Conservation (phyloP, 2,888 invertebrate species). For the Yponomeuta malinellus region DNA sequence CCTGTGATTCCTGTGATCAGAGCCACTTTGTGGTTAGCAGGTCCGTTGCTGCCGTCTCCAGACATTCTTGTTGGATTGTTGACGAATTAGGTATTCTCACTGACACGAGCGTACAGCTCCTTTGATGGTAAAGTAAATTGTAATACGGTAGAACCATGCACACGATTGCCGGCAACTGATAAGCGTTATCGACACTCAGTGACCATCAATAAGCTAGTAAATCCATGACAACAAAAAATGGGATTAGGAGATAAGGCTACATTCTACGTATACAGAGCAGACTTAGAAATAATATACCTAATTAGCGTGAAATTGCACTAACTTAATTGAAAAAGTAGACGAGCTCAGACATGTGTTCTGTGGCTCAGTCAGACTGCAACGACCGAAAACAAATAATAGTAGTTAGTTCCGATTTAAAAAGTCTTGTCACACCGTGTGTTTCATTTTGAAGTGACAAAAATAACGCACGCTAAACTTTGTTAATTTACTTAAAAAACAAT, state of each 20-base stretch:
- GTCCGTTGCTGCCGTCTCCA: constrained; percentile 42
- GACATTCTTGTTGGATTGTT: constrained; percentile 40
- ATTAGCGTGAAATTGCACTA: background rate
- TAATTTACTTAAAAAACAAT: too few relatives aligned
- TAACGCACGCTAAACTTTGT: too few relatives aligned
- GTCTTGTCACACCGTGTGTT: too few relatives aligned
- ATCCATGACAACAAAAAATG: background rate
- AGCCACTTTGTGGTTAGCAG: constrained; percentile 80
- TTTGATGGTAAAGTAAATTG: background rate
- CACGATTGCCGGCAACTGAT: constrained; percentile 23
- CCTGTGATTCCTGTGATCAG: constrained; percentile 98
- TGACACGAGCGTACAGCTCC: background rate
- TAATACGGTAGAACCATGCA: background rate
- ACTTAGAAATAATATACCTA: background rate
- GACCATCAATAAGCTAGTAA: background rate
- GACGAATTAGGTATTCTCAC: background rate
- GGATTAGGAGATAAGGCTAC: background rate
- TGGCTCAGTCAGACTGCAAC: background rate
- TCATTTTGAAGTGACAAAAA: too few relatives aligned
- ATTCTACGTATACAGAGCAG: background rate
- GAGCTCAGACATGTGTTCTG: too few relatives aligned
- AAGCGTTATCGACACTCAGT: constrained; percentile 31
- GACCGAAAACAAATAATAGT: background rate
- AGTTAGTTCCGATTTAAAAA: background rate
- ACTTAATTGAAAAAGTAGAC: background rate